Base-by-base conservation (phyloP, 2,888 invertebrate species). In the Callimorpha dominula region DNA sequence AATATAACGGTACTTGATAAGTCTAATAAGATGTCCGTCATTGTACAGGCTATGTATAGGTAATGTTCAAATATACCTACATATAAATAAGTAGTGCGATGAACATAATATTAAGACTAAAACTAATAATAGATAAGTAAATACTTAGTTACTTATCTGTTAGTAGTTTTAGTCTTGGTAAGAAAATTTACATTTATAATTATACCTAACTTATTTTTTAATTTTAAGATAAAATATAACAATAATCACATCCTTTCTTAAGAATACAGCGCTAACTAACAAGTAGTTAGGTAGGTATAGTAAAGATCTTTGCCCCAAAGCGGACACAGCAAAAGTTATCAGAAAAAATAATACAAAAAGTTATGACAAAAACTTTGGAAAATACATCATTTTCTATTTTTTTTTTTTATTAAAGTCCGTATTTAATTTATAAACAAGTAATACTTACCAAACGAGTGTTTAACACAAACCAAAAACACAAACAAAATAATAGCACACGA, bases 401-500 rank as follows among this genome's bases (percentile, higher is more conserved):
- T 2, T 31, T 31, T 31, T 14, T 31, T 60, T 6, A 5, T 14
- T 57, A 65, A 46, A 42, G 42, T n/a, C 49, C 64, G 65, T 52
- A 52, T 65, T n/a, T 43, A 52, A 70, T 65, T 57, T 3, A 20
- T 68, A 68, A 52, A 70, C 65, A 42, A 43, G 73, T 67, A 71
- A 68, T 78, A 81, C 85, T 85, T 69, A 88, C 87, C 87, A 17
- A 67, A 69, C 60, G 79, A 79, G 49, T 76, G 64, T 66, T 77
- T 71, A n/a, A 84, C 65, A 74, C 77, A 74, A 78, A 86, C 68
- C 54, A 84, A 75, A 74, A 83, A 72, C 74, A 82, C 76, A 78
- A 86, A 80, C 71, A 81, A 78, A 69, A 84, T 65, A 77, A 77
- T 42, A 8, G 64, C 60, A 77, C 75, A 71, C 70, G 69, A 73